Evolutionary conservation across 2,113 vertebrate species (phyloP).

Genomic region (Motacilla tschutschensis): DNA sequence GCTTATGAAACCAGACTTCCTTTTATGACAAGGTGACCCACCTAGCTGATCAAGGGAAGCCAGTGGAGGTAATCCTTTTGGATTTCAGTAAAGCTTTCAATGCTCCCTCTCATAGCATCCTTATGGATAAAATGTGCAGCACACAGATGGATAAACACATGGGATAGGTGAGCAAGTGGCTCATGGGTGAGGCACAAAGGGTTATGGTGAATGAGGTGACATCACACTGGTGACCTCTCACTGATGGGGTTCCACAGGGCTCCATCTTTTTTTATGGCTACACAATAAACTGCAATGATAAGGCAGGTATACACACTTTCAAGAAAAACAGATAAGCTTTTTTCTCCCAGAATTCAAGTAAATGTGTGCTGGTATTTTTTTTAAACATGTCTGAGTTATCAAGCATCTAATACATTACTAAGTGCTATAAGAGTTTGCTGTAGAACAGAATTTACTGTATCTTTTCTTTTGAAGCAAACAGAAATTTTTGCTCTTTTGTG

Average conservation of each 20-base stretch:
- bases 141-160: neutral
- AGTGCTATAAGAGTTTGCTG: neutral
- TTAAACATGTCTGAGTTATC: neutral
- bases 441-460: neutral
- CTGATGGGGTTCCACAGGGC: neutral
- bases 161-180: neutral
- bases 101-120: neutral
- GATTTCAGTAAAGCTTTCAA: neutral
- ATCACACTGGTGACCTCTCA: neutral
- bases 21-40: neutral
- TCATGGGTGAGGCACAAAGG: accelerated
- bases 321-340: neutral
- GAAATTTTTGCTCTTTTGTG: neutral
- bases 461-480: neutral
- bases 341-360: neutral
- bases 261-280: neutral
- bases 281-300: neutral
- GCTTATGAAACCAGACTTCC: neutral
- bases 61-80: neutral
- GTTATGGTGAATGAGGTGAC: neutral
- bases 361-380: neutral
- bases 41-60: neutral
- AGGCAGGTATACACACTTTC: neutral
- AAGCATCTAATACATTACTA: neutral
- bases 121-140: neutral